Conservation (phyloP, 2,888 invertebrate genomes). For the Drosophila eohydei region DNA sequence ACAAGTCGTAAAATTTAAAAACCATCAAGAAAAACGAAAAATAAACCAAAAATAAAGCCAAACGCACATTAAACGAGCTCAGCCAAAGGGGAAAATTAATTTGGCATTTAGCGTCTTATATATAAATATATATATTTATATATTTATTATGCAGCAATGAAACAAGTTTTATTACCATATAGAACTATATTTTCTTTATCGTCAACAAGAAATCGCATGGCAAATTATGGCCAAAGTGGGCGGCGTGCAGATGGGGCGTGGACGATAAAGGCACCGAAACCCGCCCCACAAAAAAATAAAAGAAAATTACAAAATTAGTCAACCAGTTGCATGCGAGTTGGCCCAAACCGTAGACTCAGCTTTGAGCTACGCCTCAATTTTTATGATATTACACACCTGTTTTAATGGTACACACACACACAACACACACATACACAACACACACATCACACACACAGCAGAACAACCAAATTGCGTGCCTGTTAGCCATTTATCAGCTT, state of each 20-base stretch:
- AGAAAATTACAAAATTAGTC: slow-evolving; percentile 59
- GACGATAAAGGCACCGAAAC: slow-evolving; percentile 23
- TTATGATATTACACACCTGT: slow-evolving; percentile 66
- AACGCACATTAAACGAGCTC: slow-evolving; percentile 12
- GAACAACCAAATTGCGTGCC: slow-evolving; percentile 68
- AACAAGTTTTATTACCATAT: slow-evolving; percentile 73
- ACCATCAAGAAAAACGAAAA: slow-evolving; percentile 49
- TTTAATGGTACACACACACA: slow-evolving; percentile 66
- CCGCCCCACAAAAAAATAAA: background rate
- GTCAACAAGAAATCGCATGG: slow-evolving; percentile 57
- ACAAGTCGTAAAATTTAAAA: slow-evolving; percentile 66
- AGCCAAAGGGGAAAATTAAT: background rate
- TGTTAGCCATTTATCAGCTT: slow-evolving; percentile 54
- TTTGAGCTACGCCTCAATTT: slow-evolving; percentile 9
- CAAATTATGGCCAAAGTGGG: slow-evolving; percentile 38
- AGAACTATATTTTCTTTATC: slow-evolving; percentile 72
- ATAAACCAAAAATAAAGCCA: slow-evolving; percentile 39
- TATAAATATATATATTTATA: background rate
- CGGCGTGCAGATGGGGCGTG: slow-evolving; percentile 31
- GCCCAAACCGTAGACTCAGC: background rate
- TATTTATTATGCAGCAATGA: slow-evolving; percentile 33
- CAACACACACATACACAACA: slow-evolving; percentile 14
- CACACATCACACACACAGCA: background rate
- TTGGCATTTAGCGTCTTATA: background rate
- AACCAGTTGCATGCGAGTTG: slow-evolving; percentile 64